phyloP scores from a whole-genome alignment of 2,797 vertebrate genomes.

The Pelochelys cantorii region DNA sequence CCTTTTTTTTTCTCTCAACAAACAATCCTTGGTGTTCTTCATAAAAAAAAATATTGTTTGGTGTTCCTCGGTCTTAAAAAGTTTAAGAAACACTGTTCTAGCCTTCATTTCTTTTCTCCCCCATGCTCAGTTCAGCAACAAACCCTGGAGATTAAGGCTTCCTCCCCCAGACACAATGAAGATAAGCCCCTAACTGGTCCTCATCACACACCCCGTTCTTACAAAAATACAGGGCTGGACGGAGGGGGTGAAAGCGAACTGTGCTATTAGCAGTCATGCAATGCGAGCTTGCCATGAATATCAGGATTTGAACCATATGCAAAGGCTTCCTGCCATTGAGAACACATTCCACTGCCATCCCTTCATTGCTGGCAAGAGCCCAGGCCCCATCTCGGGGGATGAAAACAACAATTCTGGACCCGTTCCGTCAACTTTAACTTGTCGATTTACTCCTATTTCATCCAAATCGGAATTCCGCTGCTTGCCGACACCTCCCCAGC shows the following conservation, averaged over 20 bases:
- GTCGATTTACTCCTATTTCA: background rate
- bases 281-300: background rate
- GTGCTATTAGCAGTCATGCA: background rate
- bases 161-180: background rate
- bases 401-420: background rate
- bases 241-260: background rate
- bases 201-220: background rate
- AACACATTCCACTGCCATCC: no score
- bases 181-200: background rate
- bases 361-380: background rate
- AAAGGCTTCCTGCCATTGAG: background rate
- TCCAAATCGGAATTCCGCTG: background rate
- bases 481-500: background rate
- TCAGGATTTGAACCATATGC: background rate
- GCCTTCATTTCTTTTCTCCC: background rate
- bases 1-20: no score
- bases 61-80: no score
- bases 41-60: no score
- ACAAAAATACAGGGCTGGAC: background rate
- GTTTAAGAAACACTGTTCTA: no score
- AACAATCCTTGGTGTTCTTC: no score
- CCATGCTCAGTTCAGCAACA: background rate
- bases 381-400: background rate
- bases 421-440: background rate
- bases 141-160: background rate